phyloP scores from a whole-genome alignment of 2,113 vertebrate genomes.

The Anthoscopus minutus region DNA sequence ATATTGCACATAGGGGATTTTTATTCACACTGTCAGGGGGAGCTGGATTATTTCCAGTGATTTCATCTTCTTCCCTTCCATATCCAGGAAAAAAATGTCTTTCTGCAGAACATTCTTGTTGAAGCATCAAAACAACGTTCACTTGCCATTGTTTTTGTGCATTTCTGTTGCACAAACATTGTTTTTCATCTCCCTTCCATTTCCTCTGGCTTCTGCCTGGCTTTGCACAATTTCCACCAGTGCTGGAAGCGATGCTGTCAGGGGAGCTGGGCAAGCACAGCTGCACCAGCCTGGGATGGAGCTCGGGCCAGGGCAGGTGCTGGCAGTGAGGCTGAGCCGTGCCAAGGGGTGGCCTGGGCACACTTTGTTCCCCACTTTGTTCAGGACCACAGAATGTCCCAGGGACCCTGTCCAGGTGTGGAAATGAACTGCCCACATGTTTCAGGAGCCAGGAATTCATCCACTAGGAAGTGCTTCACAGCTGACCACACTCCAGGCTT shows the following conservation, averaged over 20 bases:
- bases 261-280: background rate
- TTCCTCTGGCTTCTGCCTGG: background rate
- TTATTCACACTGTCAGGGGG: background rate
- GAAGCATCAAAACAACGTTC: background rate
- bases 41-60: background rate
- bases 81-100: background rate
- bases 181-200: background rate
- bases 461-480: background rate
- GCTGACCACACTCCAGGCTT: background rate
- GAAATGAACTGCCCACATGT: background rate
- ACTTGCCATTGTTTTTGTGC: background rate
- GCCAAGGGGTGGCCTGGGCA: background rate
- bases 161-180: background rate
- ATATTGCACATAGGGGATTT: background rate
- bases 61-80: background rate
- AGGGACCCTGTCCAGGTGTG: background rate
- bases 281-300: fast-evolving
- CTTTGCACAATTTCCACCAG: background rate
- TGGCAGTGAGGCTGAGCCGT: background rate
- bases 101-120: background rate
- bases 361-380: fast-evolving
- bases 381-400: background rate
- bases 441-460: background rate
- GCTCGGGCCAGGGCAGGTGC: background rate
- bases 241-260: background rate